Base-by-base conservation (phyloP, 2,113 vertebrate genomes). In the Xiphophorus maculatus region DNA sequence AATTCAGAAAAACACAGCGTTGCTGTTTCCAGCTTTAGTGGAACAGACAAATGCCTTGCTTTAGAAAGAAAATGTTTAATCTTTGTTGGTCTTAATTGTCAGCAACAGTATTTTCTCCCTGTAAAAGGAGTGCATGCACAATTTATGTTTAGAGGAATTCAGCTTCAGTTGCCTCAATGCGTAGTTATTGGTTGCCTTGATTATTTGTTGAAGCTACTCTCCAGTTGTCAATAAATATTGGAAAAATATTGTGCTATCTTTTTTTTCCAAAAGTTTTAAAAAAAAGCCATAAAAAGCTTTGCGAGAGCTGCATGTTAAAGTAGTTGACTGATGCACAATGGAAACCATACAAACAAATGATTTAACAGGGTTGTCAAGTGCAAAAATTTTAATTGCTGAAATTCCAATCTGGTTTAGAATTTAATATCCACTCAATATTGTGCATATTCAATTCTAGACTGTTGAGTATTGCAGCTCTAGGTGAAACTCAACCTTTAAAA, bases 221-320 rank as follows among this genome's bases (percentile, higher is more conserved):
- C 83, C 87, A 88, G 72, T 80, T 84, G 75, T 70, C 67, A 94
- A 94, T 94, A 95, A 95, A 58, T 58, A 58, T 58, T 58, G 22
- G 2, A n/a, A 10, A n/a, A 94, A 30, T 66, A 30, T 83, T 86
- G 63, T 72, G 74, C 72, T 32, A 29, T 19, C 25, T 63, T 29
- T 29, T 51, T 63, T 35, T 1, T 28, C 28, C 27, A 28, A 15
- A 30, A 4, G 6, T 1, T 68, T 30, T 28, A 1, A 30, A 48
- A 17, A 17, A 35, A 17, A 7, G 37, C 0, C 25, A 33, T 37
- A 62, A 62, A 62, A n/a, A 5, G 62, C 28, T 17, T 30, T 63
- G 29, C 3, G 51, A 7, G 51, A 58, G 25, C 25, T 58, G 2
- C 25, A 58, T 17, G 5, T 63, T 32, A 32, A 63, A 32, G 13